These are phyloP conservation scores for Boloria euphrosyne DNA, from an alignment of 2,888 invertebrate genomes.

Conservation along the genomic window DNA sequence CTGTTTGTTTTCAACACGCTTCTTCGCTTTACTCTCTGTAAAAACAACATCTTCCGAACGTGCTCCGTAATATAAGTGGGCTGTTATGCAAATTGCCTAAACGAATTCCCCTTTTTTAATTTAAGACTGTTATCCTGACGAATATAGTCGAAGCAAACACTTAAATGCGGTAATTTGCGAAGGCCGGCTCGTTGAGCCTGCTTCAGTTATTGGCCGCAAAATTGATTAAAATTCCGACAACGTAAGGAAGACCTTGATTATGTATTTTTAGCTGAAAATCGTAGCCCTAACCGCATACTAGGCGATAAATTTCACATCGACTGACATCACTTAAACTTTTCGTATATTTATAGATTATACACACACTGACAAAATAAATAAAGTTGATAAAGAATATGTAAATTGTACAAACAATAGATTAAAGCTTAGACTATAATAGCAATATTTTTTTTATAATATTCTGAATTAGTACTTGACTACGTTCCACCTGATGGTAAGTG, in stretches of 20 bases:
- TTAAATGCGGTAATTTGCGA: constrained; percentile 71
- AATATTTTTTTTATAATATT: too few relatives aligned
- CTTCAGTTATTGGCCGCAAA: constrained; percentile 72
- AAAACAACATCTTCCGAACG: constrained; percentile 36
- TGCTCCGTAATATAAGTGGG: constrained; percentile 47
- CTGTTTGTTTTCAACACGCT: constrained; percentile 26
- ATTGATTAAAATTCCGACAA: constrained; percentile 77
- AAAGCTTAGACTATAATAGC: too few relatives aligned
- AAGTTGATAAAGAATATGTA: too few relatives aligned
- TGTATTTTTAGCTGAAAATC: constrained; percentile 40
- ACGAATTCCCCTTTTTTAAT: constrained; percentile 50
- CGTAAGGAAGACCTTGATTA: constrained; percentile 46
- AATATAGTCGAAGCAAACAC: constrained; percentile 59
- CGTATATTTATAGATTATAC: too few relatives aligned
- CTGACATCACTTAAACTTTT: too few relatives aligned
- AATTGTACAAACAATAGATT: too few relatives aligned
- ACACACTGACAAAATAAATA: too few relatives aligned
- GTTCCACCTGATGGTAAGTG: too few relatives aligned
- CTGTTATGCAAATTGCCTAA: constrained; percentile 54
- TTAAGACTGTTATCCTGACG: constrained; percentile 58
- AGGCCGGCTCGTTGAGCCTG: constrained; percentile 55
- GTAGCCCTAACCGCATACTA: neutral
- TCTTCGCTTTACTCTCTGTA: constrained; percentile 9
- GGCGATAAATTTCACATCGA: too few relatives aligned
- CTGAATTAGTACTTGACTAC: too few relatives aligned